These are phyloP conservation scores for Bostrychus sinensis DNA, from an alignment of 2,113 vertebrate species.

Conservation along the genomic window DNA sequence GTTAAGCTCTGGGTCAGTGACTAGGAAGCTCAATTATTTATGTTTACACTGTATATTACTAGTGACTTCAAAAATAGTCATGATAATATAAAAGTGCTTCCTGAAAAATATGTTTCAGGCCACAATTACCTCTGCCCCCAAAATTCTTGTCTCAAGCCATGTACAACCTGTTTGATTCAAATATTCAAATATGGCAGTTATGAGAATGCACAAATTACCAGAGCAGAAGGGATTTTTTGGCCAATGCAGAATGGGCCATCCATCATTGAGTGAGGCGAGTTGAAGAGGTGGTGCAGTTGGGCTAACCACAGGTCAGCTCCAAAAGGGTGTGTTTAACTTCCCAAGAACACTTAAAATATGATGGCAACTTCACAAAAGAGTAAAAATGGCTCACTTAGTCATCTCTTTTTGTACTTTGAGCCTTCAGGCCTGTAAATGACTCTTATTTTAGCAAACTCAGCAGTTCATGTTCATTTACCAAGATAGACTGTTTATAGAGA, in stretches of 20 bases:
- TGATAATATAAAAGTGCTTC: too few species aligned
- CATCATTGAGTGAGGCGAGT: constrained; percentile 52
- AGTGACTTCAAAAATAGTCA: too few species aligned
- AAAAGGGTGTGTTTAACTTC: constrained; percentile 36
- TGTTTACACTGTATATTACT: too few species aligned
- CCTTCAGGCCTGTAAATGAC: constrained; percentile 3
- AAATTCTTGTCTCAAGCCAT: background rate
- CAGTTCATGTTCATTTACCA: background rate
- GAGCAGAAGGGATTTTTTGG: constrained; percentile 18
- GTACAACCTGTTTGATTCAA: background rate
- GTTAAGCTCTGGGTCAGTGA: background rate
- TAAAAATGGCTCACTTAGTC: background rate
- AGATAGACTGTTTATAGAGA: background rate
- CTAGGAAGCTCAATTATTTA: too few species aligned
- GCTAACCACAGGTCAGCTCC: constrained; percentile 50
- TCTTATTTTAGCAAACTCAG: background rate
- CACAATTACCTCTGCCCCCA: background rate
- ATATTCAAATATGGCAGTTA: background rate
- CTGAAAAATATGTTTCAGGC: background rate
- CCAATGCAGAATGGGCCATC: constrained; percentile 36
- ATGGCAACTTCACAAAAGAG: background rate
- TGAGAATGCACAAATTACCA: constrained; percentile 1
- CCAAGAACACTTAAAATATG: constrained; percentile 1
- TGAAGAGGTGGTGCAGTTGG: constrained; percentile 28
- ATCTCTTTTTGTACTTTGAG: constrained; percentile 14